These are phyloP conservation scores for Aphodius sticticus DNA, from an alignment of 2,888 invertebrate genomes.

Conservation along the genomic window DNA sequence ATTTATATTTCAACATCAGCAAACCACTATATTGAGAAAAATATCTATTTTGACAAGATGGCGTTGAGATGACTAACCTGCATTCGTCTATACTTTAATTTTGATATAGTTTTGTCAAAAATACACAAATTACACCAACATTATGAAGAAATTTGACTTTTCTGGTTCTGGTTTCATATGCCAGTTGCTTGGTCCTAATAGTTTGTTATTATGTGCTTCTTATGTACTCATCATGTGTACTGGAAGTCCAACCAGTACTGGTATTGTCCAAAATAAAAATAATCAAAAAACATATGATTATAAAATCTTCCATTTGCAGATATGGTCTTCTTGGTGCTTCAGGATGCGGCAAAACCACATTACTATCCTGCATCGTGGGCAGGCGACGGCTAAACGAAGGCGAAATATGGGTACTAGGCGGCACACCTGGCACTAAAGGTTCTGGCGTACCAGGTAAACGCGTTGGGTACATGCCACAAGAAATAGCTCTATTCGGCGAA, in stretches of 20 bases:
- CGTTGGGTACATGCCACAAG: constrained; percentile 98
- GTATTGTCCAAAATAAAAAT: not conserved
- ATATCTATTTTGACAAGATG: not conserved
- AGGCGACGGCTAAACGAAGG: constrained; percentile 85
- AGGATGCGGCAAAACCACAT: constrained; percentile 96
- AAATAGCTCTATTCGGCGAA: constrained; percentile 89
- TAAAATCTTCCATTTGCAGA: constrained; percentile 62
- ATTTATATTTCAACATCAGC: no score
- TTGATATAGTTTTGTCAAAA: no score
- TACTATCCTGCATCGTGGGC: constrained; percentile 92
- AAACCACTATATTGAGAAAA: not conserved
- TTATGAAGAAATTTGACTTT: no score
- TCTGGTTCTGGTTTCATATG: no score
- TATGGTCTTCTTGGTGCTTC: constrained; percentile 95
- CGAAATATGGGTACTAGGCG: constrained; percentile 89
- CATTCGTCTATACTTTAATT: no score
- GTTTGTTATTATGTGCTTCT: no score
- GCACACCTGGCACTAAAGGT: constrained; percentile 87
- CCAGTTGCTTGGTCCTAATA: no score
- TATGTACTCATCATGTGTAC: no score
- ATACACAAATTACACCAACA: no score
- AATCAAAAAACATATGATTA: no score
- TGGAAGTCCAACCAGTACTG: no score
- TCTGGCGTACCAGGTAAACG: constrained; percentile 92
- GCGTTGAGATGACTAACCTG: no score